Conservation (phyloP, 1,140 invertebrate genomes). For the Atta colombica region DNA sequence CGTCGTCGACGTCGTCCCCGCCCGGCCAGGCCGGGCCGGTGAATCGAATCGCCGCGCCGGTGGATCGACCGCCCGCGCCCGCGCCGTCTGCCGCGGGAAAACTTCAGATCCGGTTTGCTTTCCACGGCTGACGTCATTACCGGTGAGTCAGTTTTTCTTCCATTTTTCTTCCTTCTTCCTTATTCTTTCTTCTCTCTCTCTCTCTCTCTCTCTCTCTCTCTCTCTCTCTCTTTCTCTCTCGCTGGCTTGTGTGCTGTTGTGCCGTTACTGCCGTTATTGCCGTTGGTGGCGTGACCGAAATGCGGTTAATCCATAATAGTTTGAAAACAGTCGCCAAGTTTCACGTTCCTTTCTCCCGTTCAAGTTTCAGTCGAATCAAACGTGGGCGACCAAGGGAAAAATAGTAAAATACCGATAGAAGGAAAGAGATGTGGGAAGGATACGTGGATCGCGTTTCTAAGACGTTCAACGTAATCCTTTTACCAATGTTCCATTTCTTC, state of each 20-base stretch:
- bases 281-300: not conserved
- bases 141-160: slow-evolving; percentile 79
- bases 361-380: not conserved
- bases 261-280: no score
- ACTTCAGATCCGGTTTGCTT: slow-evolving; percentile 79
- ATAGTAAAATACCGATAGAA: not conserved
- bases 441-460: not conserved
- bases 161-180: not conserved
- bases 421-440: no score
- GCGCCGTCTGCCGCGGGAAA: slow-evolving; percentile 59
- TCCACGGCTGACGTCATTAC: slow-evolving; percentile 85
- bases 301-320: not conserved
- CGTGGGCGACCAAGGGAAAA: not conserved
- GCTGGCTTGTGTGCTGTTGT: not conserved
- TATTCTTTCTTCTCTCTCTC: not conserved
- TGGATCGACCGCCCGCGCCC: slow-evolving; percentile 49
- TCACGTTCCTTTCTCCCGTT: not conserved
- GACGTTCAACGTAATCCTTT: not conserved
- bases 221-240: not conserved
- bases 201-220: no score
- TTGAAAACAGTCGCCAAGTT: not conserved
- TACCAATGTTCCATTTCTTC: not conserved
- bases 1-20: slow-evolving; percentile 77
- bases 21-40: slow-evolving; percentile 79
- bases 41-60: slow-evolving; percentile 74